Conservation (phyloP, 1,140 invertebrate genomes). For the Bombus superbus region DNA sequence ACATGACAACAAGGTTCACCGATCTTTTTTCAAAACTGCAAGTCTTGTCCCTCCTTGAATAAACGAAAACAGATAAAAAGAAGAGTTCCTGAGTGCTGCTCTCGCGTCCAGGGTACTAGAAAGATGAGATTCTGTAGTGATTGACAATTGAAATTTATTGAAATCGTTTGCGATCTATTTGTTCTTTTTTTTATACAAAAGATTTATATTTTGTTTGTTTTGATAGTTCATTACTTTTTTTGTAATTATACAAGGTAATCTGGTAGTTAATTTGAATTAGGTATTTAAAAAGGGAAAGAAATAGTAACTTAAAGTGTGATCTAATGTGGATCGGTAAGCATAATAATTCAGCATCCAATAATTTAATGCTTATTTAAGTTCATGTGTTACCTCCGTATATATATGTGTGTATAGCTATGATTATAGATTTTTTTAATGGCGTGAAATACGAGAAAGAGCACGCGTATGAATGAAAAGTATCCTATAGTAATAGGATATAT, state of each 20-base stretch:
- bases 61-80: not conserved
- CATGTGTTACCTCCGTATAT: constrained; percentile 36
- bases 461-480: constrained; percentile 29
- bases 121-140: not conserved
- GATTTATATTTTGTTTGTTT: not conserved
- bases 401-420: not conserved
- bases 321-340: not conserved
- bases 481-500: constrained; percentile 41
- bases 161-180: not conserved
- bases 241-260: not conserved
- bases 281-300: not conserved
- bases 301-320: not conserved
- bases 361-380: not conserved
- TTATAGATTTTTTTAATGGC: constrained; percentile 15
- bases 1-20: constrained; percentile 32
- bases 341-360: not conserved
- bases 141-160: not conserved
- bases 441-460: constrained; percentile 15
- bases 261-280: not conserved
- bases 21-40: not conserved
- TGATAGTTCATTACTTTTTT: not conserved
- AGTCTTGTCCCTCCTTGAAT: constrained; percentile 10
- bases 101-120: constrained; percentile 28
- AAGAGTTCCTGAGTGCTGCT: constrained; percentile 42
- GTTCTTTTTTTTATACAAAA: not conserved